Base-by-base conservation (phyloP, 2,888 invertebrate species). In the Pterobdella sp. region DNA sequence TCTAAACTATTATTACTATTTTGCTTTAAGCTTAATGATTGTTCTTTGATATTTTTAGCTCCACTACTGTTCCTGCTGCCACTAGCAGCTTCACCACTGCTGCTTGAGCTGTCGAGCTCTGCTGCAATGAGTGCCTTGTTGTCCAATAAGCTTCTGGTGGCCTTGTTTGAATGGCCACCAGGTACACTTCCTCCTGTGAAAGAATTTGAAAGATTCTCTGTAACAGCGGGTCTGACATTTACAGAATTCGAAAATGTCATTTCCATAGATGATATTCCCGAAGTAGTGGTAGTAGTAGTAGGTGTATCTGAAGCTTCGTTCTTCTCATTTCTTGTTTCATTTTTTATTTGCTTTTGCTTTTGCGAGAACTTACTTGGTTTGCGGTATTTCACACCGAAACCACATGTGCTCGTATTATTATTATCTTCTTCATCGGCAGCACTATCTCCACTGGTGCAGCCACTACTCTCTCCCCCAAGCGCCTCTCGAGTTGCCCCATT, bases 201-300 rank as follows among this genome's bases (percentile, higher is more conserved):
- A 56, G 60, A 56, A 26, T 26, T 26, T 56, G 60, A 22, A 22
- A n/a, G n/a, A n/a, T 56, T 56, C 1, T 34, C 71, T 29, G n/a
- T 37, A 10, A 14, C 63, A 0, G 32, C 42, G 7, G 34, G 26
- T 32, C 32, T 29, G 36, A 56, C 63, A 14, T 72, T 68, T 18
- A 68, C 29, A 1, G 72, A 67, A 60, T 72, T 72, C 31, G 74
- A 74, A 36, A 73, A 74, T 29, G 68, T 72, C 22, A 72, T 69
- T 35, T 74, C 72, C 69, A 74, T 75, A 37, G 71, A 72, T 1
- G 75, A 75, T 18, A 75, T 72, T 14, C 75, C 75, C 2, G 75
- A 75, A 26, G 75, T 75, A 3, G 73, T 73, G 42, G 70, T 72
- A 14, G 74, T 73, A 37, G 74, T 68, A 1, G 64, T 72, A n/a